Percentiles rank a stretch among this genome's conserved stretches.
These are phyloP conservation scores for Isichthys henryi DNA, from an alignment of 2,113 vertebrate species.

Conservation along the genomic window DNA sequence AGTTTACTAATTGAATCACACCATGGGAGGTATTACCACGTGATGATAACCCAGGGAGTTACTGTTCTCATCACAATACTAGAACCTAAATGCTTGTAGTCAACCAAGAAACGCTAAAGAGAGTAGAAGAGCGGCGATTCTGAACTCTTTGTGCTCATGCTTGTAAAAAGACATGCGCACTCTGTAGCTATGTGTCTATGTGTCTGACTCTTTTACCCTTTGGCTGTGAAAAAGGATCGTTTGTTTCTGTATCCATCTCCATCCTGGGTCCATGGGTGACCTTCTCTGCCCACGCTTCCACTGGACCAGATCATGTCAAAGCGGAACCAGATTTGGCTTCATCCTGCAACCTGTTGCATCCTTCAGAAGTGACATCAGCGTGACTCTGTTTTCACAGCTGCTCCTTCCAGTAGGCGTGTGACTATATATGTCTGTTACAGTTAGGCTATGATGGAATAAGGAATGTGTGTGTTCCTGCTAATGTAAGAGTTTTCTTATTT, in stretches of 20 bases:
- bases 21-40: neutral
- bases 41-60: neutral
- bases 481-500: neutral
- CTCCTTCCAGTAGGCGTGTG: constrained; percentile 3
- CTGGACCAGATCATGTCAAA: constrained; percentile 47
- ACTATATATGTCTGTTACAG: neutral
- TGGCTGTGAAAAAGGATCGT: neutral
- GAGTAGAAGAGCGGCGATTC: neutral
- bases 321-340: constrained; percentile 22
- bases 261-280: neutral
- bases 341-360: constrained; percentile 42
- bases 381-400: constrained; percentile 56
- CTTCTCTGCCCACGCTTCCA: constrained; percentile 11
- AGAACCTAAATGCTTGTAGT: neutral
- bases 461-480: neutral
- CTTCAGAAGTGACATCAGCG: constrained; percentile 49
- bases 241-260: neutral
- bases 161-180: neutral
- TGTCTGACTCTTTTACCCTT: neutral
- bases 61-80: neutral
- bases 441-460: neutral
- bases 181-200: neutral
- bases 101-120: neutral
- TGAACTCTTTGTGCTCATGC: neutral
- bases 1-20: neutral